Evolutionary conservation across 2,797 vertebrate species (phyloP).

Genomic region (Parauchenoglanis ngamensis): DNA sequence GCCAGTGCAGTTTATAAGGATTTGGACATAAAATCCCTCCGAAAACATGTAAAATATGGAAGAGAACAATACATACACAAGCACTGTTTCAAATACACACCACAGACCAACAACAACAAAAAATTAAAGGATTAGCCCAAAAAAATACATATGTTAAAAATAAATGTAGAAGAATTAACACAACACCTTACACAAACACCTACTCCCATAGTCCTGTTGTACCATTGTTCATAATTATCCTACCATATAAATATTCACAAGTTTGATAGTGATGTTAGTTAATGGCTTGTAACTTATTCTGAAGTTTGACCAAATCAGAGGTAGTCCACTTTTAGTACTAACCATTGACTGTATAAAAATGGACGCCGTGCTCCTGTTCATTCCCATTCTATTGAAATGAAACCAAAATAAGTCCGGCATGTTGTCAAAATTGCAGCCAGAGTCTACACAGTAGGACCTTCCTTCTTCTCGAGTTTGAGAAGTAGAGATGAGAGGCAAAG

Average conservation of each 20-base stretch:
- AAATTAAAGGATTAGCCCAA: no score
- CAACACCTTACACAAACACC: not conserved
- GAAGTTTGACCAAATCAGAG: not conserved
- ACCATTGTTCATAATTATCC: not conserved
- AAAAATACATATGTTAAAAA: no score
- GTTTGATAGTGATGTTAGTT: not conserved
- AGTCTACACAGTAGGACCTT: no score
- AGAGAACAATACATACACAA: not conserved
- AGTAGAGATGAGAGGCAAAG: no score
- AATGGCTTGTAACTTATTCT: conserved; percentile 4
- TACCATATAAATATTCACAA: not conserved
- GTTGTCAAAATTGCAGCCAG: no score
- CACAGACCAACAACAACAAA: not conserved
- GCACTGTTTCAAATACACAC: conserved; percentile 1
- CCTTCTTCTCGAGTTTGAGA: no score
- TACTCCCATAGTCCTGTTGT: not conserved
- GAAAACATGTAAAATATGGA: not conserved
- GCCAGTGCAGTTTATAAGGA: not conserved
- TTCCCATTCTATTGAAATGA: no score
- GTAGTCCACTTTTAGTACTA: not conserved
- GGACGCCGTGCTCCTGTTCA: no score
- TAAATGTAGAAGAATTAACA: not conserved
- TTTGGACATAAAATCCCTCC: not conserved
- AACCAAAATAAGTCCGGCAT: no score
- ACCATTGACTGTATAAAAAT: no score